Percentiles rank a stretch among this genome's conserved stretches.
Evolutionary conservation across 1,140 invertebrate species (phyloP).

Genomic region (Lethrus apterus): DNA sequence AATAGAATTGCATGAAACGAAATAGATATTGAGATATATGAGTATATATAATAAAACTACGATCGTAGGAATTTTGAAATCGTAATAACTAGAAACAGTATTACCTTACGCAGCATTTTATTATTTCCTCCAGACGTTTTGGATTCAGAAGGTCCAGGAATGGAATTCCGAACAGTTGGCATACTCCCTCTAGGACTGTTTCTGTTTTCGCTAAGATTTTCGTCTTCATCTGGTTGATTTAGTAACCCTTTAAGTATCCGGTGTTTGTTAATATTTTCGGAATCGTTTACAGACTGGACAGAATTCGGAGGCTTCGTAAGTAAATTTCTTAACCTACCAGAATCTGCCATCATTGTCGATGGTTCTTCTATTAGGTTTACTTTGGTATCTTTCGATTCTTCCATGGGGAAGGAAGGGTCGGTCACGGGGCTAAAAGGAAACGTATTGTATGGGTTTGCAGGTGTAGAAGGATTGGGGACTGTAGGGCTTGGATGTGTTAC

Average conservation of each 20-base stretch:
- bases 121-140: slow-evolving; percentile 48
- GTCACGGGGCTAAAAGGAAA: slow-evolving; percentile 53
- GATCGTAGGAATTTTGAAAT: too few species aligned
- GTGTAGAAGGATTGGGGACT: slow-evolving; percentile 39
- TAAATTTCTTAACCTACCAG: slow-evolving; percentile 30
- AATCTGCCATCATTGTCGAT: slow-evolving; percentile 26
- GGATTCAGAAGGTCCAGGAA: slow-evolving; percentile 34
- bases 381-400: slow-evolving; percentile 39
- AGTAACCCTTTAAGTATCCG: slow-evolving; percentile 69
- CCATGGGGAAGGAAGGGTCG: slow-evolving; percentile 39
- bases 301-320: slow-evolving; percentile 44
- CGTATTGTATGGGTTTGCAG: slow-evolving; percentile 44
- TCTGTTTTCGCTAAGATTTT: slow-evolving; percentile 42
- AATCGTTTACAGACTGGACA: slow-evolving; percentile 49
- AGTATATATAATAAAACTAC: too few species aligned
- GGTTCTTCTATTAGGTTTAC: slow-evolving; percentile 34
- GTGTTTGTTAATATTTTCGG: slow-evolving; percentile 45
- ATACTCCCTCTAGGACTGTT: slow-evolving; percentile 36
- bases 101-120: slow-evolving; percentile 70
- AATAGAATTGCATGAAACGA: too few species aligned
- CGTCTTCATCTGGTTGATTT: slow-evolving; percentile 76
- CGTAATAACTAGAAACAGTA: too few species aligned
- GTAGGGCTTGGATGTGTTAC: slow-evolving; percentile 45
- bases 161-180: slow-evolving; percentile 29
- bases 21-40: too few species aligned